Evolutionary conservation across 2,888 invertebrate species (phyloP).

Genomic region (Cantharis nigra): DNA sequence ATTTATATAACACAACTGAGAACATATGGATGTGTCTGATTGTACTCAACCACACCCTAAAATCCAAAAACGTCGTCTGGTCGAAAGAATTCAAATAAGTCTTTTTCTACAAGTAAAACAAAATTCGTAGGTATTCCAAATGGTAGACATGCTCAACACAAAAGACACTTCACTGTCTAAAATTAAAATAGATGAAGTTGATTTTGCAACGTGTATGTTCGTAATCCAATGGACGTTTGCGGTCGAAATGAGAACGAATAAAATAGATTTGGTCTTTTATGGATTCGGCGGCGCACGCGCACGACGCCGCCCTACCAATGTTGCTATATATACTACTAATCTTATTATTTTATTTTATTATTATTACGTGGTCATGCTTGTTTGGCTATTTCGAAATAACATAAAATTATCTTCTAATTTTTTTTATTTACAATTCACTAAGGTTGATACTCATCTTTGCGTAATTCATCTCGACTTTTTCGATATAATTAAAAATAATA

Average conservation of each 20-base stretch:
- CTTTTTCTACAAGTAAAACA: conserved; percentile 19
- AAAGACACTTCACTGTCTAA: conserved; percentile 26
- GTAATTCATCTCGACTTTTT: neutral
- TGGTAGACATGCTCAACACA: conserved; percentile 22
- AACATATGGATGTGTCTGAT: neutral
- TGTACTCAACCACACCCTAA: conserved; percentile 29
- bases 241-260: conserved; percentile 23
- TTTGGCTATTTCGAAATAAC: neutral
- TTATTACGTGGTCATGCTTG: neutral
- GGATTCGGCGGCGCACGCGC: conserved; percentile 17
- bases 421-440: neutral
- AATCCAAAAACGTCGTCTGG: conserved; percentile 8
- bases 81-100: conserved; percentile 7
- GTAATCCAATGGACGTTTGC: conserved; percentile 23
- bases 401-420: neutral
- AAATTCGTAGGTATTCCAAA: conserved; percentile 13
- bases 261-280: conserved; percentile 22
- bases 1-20: conserved; percentile 17
- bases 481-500: neutral
- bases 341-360: neutral
- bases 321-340: neutral
- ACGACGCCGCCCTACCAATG: conserved; percentile 16
- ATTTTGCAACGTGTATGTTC: conserved; percentile 8
- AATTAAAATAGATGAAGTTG: conserved; percentile 1
- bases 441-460: neutral